phyloP scores from a whole-genome alignment of 2,888 invertebrate genomes.

The Machimus rusticus region DNA sequence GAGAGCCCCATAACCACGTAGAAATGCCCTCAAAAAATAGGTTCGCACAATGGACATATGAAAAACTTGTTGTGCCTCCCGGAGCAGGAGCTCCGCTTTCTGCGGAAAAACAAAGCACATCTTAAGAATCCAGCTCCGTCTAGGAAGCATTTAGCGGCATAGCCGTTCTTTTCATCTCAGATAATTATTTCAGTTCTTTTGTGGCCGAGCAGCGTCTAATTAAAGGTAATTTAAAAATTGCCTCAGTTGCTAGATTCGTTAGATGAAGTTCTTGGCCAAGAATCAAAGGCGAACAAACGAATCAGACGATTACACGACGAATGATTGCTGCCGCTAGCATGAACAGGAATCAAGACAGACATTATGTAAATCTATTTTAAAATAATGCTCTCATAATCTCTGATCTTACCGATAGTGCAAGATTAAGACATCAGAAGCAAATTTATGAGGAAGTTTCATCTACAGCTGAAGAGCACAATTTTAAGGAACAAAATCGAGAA shows the following conservation, averaged over 20 bases:
- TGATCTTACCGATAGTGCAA: background rate
- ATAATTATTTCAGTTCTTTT: background rate
- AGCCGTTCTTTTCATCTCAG: background rate
- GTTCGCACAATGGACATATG: background rate
- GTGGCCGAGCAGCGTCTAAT: background rate
- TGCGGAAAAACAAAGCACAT: background rate
- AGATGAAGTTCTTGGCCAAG: background rate
- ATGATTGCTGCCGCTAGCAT: background rate
- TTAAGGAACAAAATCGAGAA: background rate
- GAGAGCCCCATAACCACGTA: background rate
- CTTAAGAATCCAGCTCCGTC: background rate
- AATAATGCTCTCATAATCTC: background rate
- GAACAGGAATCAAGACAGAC: background rate
- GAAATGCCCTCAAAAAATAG: background rate
- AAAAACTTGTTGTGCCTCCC: background rate
- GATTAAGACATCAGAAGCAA: background rate
- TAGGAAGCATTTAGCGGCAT: background rate
- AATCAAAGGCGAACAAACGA: background rate
- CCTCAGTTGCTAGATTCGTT: background rate
- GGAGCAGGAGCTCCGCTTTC: background rate
- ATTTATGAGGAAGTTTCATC: background rate
- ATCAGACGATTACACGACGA: background rate
- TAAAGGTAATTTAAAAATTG: background rate
- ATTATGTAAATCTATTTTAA: background rate
- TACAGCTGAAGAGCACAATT: background rate